These are phyloP conservation scores for Bathynomus jamesi DNA, from an alignment of 1,140 invertebrate genomes.

Conservation along the genomic window DNA sequence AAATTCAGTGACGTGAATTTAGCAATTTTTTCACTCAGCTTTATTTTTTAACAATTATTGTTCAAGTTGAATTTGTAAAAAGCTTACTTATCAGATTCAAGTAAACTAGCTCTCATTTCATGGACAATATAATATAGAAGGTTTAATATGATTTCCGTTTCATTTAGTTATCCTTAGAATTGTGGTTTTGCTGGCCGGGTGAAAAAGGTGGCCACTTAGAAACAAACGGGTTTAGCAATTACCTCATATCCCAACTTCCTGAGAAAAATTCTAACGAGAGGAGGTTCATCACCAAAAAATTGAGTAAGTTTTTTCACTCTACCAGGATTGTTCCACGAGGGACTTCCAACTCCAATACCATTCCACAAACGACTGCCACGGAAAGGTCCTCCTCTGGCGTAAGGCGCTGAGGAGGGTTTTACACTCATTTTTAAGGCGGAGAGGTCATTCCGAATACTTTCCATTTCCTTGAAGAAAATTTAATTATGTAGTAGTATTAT, in stretches of 20 bases:
- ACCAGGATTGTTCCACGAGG: conserved; percentile 62
- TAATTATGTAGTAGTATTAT: conserved; percentile 1
- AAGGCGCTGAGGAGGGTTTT: conserved; percentile 14
- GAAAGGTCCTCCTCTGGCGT: conserved; percentile 14
- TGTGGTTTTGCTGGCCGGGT: too few relatives aligned
- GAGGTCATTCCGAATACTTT: conserved; percentile 74
- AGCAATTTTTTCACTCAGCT: too few relatives aligned
- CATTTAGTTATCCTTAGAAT: too few relatives aligned
- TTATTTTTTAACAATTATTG: too few relatives aligned
- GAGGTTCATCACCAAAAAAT: conserved; percentile 90
- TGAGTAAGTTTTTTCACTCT: conserved; percentile 74
- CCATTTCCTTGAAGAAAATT: conserved; percentile 70
- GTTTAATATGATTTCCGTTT: too few relatives aligned
- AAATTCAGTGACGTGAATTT: too few relatives aligned
- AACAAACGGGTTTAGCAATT: too few relatives aligned
- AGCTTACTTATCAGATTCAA: too few relatives aligned
- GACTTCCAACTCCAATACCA: conserved; percentile 37
- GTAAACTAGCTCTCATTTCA: too few relatives aligned
- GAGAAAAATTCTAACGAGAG: conserved; percentile 76
- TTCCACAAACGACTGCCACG: conserved; percentile 31
- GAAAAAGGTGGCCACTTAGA: too few relatives aligned
- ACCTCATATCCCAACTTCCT: conserved; percentile 91
- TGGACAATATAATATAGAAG: too few relatives aligned
- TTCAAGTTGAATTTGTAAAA: too few relatives aligned
- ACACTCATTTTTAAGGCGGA: conserved; percentile 53